Evolutionary conservation across 1,140 invertebrate genomes (phyloP), one percentile per base, ranked within the genome.

Genomic region (Macrobrachium rosenbergii): DNA sequence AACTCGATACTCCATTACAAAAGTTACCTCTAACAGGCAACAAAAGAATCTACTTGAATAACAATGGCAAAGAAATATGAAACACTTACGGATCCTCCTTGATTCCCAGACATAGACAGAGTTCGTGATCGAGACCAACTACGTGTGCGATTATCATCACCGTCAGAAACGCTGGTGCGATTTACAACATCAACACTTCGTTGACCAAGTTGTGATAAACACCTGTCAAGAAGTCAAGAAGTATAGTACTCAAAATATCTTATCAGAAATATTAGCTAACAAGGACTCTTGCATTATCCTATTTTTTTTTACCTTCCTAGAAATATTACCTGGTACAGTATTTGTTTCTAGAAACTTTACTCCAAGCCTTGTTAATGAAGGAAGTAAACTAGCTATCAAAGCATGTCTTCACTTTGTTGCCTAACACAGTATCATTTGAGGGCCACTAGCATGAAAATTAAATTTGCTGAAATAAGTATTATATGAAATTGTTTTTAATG

Each of bases 51-150:
- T 52, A 52, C 52, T 58, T 37, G 7, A 14, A 17, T 21, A 88
- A 93, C 93, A 90, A 95, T 93, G 2, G 94, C 93, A 75, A 94
- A 93, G 7, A 94, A 94, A 37, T 94, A 94, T 28, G 94, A 90
- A 1, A 93, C 93, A 90, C 95, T 94, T 0, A 94, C 89, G 2
- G 64, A 58, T 45, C 77, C 77, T 28, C 37, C 90, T 23, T 89
- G 67, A 75, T 59, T 95, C 60, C 95, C 95, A 92, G 96, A 97
- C 17, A 97, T 96, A 62, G 96, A 98, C 89, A 98, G 93, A 21
- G 97, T 97, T 89, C 97, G 93, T 21, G 96, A 97, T 76, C 96
- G 92, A 8, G 96, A 96, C 96, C 96, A 98, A 80, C 94, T 95
- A 89, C 94, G 93, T 92, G 94, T 93, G 28, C 88, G 79, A 17